Conservation (phyloP, 2,797 vertebrate genomes). For the Acipenser ruthenus region DNA sequence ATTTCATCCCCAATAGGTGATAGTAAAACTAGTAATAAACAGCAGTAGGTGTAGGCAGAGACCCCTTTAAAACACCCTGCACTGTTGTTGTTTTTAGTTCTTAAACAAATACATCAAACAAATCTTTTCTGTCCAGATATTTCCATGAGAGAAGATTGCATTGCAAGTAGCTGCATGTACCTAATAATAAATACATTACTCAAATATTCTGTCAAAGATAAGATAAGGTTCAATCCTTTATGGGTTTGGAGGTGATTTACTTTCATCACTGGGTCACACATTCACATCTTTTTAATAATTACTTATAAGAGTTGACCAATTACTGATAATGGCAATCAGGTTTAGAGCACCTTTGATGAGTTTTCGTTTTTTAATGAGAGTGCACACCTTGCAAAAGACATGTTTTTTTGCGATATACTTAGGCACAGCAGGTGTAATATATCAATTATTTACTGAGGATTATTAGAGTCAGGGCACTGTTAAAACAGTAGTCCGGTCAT, state of each 20-base stretch:
- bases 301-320: not conserved
- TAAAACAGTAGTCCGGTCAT: not conserved
- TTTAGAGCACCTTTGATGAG: constrained; percentile 3
- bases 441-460: not conserved
- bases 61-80: too few species aligned
- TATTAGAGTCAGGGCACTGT: not conserved
- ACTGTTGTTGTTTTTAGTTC: too few species aligned
- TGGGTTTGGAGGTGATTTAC: not conserved
- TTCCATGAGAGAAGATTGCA: not conserved
- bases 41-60: too few species aligned
- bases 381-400: not conserved
- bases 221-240: constrained; percentile 6
- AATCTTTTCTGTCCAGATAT: too few species aligned
- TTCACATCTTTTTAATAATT: not conserved
- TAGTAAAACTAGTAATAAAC: too few species aligned
- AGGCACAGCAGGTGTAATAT: not conserved
- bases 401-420: not conserved
- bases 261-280: constrained; percentile 3
- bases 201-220: constrained; percentile 9
- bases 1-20: too few species aligned
- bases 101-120: too few species aligned
- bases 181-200: constrained; percentile 3
- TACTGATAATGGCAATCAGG: constrained; percentile 5
- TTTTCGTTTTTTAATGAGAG: constrained; percentile 2
- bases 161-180: constrained; percentile 3